A percentile compares a stretch with the other conserved stretches of the same genome.
These are phyloP conservation scores for Pristis pectinata DNA, from an alignment of 2,797 vertebrate genomes.

Conservation along the genomic window DNA sequence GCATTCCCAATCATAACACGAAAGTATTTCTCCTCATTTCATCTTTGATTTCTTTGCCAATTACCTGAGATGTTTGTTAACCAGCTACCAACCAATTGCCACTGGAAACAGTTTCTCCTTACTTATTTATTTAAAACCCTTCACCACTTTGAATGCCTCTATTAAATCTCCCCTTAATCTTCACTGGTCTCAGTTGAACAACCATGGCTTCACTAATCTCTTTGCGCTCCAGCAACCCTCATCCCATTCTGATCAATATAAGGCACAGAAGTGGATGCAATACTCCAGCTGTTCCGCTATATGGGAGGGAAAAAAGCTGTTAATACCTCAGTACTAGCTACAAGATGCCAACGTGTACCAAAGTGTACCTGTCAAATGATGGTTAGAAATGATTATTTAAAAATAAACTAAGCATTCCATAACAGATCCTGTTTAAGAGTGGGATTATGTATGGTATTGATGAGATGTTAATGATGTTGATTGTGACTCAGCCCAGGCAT, in stretches of 20 bases:
- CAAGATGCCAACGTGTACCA: slow-evolving; percentile 30
- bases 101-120: not conserved
- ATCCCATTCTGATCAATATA: not conserved
- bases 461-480: slow-evolving; percentile 28
- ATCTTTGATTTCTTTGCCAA: not conserved
- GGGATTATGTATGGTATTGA: not conserved
- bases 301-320: not conserved
- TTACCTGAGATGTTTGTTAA: not conserved
- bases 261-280: not conserved
- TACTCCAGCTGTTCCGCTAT: not conserved
- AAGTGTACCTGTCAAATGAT: slow-evolving; percentile 3
- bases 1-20: not conserved
- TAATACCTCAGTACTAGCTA: slow-evolving; percentile 29
- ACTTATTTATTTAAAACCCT: not conserved
- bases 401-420: not conserved
- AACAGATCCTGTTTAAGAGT: not conserved
- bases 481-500: slow-evolving; percentile 28
- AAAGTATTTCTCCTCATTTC: not conserved
- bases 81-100: not conserved
- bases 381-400: not conserved
- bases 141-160: not conserved
- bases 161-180: not conserved
- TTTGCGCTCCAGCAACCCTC: not conserved
- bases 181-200: not conserved
- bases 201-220: not conserved